These are phyloP conservation scores for Nasonovia ribisnigri DNA, from an alignment of 2,888 invertebrate genomes.

Conservation along the genomic window DNA sequence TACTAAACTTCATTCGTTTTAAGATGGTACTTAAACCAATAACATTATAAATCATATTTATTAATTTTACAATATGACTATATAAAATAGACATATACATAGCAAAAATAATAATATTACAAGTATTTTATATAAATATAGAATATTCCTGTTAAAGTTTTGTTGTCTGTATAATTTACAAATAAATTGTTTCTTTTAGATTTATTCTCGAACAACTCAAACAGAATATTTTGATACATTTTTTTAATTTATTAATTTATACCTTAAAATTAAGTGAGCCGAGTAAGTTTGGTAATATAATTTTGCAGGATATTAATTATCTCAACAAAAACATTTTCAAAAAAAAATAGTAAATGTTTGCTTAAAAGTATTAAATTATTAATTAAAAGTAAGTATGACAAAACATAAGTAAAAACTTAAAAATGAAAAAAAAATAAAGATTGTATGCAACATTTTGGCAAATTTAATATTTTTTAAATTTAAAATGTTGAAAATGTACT, in stretches of 20 bases:
- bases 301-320: no score
- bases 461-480: neutral
- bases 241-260: no score
- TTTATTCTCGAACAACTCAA: no score
- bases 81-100: neutral
- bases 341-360: neutral
- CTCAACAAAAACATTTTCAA: neutral
- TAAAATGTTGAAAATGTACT: neutral
- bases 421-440: no score
- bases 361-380: neutral
- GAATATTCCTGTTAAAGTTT: no score
- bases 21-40: neutral
- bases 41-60: neutral
- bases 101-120: constrained; percentile 2
- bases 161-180: neutral
- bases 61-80: constrained; percentile 1
- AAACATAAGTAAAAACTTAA: neutral
- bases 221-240: no score
- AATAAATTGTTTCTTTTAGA: no score
- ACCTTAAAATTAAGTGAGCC: neutral
- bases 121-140: neutral
- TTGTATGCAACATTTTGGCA: neutral
- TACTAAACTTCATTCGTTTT: neutral
- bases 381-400: neutral
- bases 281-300: no score